A percentile compares a stretch with the other conserved stretches of the same genome.
These are phyloP conservation scores for Scortum barcoo DNA, from an alignment of 2,113 vertebrate genomes.

Conservation along the genomic window DNA sequence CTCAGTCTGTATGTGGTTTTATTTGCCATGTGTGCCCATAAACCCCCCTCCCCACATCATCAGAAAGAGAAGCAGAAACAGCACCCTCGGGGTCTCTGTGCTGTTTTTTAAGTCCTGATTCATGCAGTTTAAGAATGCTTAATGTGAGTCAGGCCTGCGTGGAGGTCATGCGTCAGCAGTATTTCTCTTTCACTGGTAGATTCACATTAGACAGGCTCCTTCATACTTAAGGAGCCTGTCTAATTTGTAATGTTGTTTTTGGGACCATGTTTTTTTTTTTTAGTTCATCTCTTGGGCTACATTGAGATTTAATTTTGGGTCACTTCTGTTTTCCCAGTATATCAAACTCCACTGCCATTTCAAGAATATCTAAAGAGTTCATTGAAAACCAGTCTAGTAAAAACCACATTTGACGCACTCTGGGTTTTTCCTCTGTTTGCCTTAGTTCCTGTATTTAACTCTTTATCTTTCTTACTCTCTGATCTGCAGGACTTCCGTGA, in stretches of 20 bases:
- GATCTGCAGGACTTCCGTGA: constrained; percentile 93
- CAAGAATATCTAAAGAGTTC: background rate
- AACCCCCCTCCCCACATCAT: constrained; percentile 56
- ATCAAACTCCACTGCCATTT: background rate
- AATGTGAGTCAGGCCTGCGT: constrained; percentile 32
- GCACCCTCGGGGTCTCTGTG: background rate
- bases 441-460: constrained; percentile 1
- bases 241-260: background rate
- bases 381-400: background rate
- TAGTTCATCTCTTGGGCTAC: no score
- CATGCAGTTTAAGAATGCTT: constrained; percentile 18
- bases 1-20: constrained; percentile 47
- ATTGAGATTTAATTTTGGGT: background rate
- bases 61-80: constrained; percentile 50
- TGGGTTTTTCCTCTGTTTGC: background rate
- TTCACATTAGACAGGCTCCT: no score
- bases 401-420: no score
- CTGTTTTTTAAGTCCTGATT: constrained; percentile 29
- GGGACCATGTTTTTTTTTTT: no score
- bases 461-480: background rate
- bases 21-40: constrained; percentile 56
- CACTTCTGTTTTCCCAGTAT: background rate
- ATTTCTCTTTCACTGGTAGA: constrained; percentile 8
- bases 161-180: constrained; percentile 2
- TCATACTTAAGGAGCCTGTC: background rate